Evolutionary conservation across 2,797 vertebrate genomes (phyloP).

Genomic region (Enteromius fasciolatus): DNA sequence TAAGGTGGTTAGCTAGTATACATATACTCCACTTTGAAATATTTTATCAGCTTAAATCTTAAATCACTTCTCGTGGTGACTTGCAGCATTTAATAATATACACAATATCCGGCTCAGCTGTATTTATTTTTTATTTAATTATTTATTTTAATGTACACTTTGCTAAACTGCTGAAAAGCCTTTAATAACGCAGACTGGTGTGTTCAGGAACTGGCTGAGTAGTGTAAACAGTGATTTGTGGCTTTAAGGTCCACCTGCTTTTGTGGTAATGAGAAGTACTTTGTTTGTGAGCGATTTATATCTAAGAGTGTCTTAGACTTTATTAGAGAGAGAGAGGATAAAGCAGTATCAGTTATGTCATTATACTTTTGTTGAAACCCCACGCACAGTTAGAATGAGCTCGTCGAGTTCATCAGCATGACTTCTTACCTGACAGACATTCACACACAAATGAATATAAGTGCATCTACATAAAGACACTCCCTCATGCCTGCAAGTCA

Average conservation of each 20-base stretch:
- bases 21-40: background rate
- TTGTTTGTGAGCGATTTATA: background rate
- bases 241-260: background rate
- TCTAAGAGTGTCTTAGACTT: background rate
- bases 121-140: background rate
- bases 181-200: background rate
- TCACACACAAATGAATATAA: background rate
- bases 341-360: background rate
- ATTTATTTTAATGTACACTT: background rate
- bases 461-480: background rate
- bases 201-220: background rate
- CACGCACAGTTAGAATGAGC: background rate
- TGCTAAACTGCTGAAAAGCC: background rate
- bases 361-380: background rate
- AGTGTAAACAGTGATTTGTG: constrained; percentile 8
- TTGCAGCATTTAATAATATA: constrained; percentile 7
- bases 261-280: constrained; percentile 6
- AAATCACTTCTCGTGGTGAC: background rate
- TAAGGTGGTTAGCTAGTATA: background rate
- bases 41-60: background rate
- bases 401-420: background rate
- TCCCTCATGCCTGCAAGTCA: background rate
- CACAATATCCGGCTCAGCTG: background rate
- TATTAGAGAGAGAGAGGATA: background rate
- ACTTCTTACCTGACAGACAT: background rate